Conservation (phyloP, 2,113 vertebrate genomes). For the Elachura formosa region DNA sequence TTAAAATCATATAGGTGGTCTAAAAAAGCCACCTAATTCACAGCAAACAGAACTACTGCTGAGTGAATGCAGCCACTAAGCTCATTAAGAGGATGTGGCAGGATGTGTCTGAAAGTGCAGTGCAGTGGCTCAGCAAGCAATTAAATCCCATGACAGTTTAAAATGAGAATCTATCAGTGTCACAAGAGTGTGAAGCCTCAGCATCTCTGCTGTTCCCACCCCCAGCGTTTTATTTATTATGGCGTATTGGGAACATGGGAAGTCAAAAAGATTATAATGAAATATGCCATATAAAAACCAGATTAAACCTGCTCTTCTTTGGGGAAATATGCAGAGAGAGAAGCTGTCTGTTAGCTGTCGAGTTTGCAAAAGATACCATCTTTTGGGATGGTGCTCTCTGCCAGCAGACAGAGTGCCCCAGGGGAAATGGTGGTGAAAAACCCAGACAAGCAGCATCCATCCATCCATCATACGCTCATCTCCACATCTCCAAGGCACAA, state of each 20-base stretch:
- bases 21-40: conserved; percentile 61
- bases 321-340: conserved; percentile 76
- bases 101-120: conserved; percentile 71
- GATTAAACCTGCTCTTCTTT: conserved; percentile 79
- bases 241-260: conserved; percentile 59
- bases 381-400: conserved; percentile 76
- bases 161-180: conserved; percentile 76
- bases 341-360: conserved; percentile 81
- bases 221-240: conserved; percentile 60
- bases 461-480: conserved; percentile 75
- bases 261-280: conserved; percentile 76
- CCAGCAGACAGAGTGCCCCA: conserved; percentile 76
- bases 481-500: conserved; percentile 66
- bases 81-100: conserved; percentile 77
- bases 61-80: conserved; percentile 70
- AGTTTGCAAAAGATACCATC: conserved; percentile 82
- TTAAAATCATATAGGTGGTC: conserved; percentile 66
- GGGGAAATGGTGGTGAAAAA: conserved; percentile 78
- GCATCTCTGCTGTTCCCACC: conserved; percentile 60
- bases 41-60: conserved; percentile 66
- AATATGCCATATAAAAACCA: conserved; percentile 75
- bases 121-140: conserved; percentile 70
- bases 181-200: conserved; percentile 67
- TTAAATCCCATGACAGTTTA: conserved; percentile 81
- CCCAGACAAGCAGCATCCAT: conserved; percentile 76